Base-by-base conservation (phyloP, 2,797 vertebrate genomes). In the Acanthurus leucopareius region DNA sequence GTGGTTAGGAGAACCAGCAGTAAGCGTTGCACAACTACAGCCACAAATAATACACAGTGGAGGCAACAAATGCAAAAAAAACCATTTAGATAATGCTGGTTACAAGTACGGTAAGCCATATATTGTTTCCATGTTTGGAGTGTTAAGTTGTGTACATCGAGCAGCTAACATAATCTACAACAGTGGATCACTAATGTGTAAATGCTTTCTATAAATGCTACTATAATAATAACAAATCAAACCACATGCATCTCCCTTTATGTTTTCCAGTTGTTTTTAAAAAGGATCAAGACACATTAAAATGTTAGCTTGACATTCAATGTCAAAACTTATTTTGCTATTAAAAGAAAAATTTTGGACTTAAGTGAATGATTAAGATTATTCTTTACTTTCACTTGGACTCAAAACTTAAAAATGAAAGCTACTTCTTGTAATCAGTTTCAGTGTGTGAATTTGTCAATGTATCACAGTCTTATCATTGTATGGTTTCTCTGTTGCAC, bases 1-100 rank as follows among this genome's bases (percentile, higher is more conserved):
- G 79, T 71, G 80, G 72, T 83, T 78, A 84, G 82, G 75, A 73
- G 44, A 32, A 48, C 35, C 49, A 59, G 62, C 73, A 54, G 28
- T 10, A 16, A 48, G 48, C 17, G 17, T 73, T 82, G 47, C 72
- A 61, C 72, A 83, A 85, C 65, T 53, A 13, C 40, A 77, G 53
- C 48, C 67, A 61, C 69, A 78, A 59, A 73, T 68, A 66, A 78
- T 22, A 78, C 22, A 73, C 25, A 69, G 71, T 63, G 8, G 44
- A 61, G 61, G 78, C 45, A 59, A 73, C 68, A 71, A 73, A 78
- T 72, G 1, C 64, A 73, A 13, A 56, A 52, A 87, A 79, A 87
- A 79, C 62, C 60, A 74, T 42, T 72, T 17, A 42, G 22, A 73
- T 13, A 44, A 79, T 51, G 5, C 13, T 63, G 20, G 19, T 40